Percentiles rank a stretch among this genome's conserved stretches.
Evolutionary conservation across 2,888 invertebrate species (phyloP).

Genomic region (Silvanus unidentatus): DNA sequence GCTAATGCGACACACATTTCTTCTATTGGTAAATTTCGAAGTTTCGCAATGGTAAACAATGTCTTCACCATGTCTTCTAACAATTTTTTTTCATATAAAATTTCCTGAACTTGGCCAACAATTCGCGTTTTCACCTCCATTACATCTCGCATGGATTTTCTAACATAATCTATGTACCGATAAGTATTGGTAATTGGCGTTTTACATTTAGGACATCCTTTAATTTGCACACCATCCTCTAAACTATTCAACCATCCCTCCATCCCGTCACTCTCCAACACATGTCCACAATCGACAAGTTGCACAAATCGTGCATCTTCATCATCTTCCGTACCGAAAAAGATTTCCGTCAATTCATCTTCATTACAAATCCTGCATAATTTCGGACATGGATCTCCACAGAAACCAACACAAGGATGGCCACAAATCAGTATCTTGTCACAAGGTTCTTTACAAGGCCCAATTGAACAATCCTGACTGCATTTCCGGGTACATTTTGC

Average conservation of each 20-base stretch:
- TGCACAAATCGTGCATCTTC: conserved; percentile 29
- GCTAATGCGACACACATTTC: not conserved
- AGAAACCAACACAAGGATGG: conserved; percentile 63
- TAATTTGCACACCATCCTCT: conserved; percentile 15
- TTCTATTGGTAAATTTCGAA: too few relatives aligned
- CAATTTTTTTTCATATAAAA: conserved; percentile 27
- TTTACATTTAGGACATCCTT: conserved; percentile 29
- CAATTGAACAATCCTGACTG: conserved; percentile 46
- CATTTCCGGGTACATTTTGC: conserved; percentile 48
- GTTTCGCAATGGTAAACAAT: too few relatives aligned
- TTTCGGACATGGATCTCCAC: conserved; percentile 55
- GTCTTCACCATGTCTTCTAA: too few relatives aligned
- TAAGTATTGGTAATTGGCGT: conserved; percentile 27
- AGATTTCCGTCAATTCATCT: conserved; percentile 23
- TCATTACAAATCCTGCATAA: conserved; percentile 28
- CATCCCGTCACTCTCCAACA: conserved; percentile 28
- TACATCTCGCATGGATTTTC: conserved; percentile 24
- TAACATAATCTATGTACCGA: conserved; percentile 28
- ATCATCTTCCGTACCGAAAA: conserved; percentile 31
- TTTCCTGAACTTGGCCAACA: conserved; percentile 40
- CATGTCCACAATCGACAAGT: conserved; percentile 30
- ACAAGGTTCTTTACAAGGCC: conserved; percentile 48
- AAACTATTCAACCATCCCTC: conserved; percentile 24
- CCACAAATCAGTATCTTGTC: conserved; percentile 46
- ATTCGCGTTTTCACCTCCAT: conserved; percentile 18